Base-by-base conservation (phyloP, 1,140 invertebrate species). In the Drosophila lacertosa region DNA sequence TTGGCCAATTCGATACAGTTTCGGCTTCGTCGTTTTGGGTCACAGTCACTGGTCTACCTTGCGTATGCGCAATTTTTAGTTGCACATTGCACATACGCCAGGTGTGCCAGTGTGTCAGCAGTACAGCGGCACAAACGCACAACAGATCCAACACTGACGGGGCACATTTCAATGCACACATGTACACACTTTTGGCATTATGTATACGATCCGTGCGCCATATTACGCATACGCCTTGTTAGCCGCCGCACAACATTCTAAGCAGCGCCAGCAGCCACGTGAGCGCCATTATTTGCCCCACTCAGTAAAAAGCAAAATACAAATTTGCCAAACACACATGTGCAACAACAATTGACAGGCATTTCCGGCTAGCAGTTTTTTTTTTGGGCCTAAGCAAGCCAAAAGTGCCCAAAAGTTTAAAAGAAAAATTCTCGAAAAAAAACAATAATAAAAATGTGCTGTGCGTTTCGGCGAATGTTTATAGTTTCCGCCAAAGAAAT, bases 401-500 rank as follows among this genome's bases (percentile, higher is more conserved):
- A 40, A n/a, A n/a, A 15, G 45, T 48, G 24, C 72, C 22, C 22
- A 54, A 57, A 39, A 54, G n/a, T 1, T 15, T 16, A 47, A 48
- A 47, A 40, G 59, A 47, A 55, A 86, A 86, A 88, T 84, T 80
- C 81, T 77, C 55, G 39, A 42, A 59, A 62, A 48, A 35, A 53
- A 54, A 64, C 40, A 55, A 57, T 29, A 9, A 40, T 32, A 58
- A 63, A 74, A 66, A 69, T 42, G 60, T 54, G 5, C 15, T 55
- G 42, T 63, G 26, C 55, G 39, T 50, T 62, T 15, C 42, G 22
- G 22, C 59, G 32, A 58, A 72, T 68, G 48, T 88, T 88, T 77
- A 86, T 88, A 88, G 81, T 86, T 88, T 86, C 81, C 81, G 81
- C 65, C 51, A 42, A 69, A 77, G 71, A 57, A 60, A 73, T 60